Evolutionary conservation across 1,140 invertebrate genomes (phyloP), one percentile per base, ranked within the genome.

Genomic region (Holotrichia oblita): DNA sequence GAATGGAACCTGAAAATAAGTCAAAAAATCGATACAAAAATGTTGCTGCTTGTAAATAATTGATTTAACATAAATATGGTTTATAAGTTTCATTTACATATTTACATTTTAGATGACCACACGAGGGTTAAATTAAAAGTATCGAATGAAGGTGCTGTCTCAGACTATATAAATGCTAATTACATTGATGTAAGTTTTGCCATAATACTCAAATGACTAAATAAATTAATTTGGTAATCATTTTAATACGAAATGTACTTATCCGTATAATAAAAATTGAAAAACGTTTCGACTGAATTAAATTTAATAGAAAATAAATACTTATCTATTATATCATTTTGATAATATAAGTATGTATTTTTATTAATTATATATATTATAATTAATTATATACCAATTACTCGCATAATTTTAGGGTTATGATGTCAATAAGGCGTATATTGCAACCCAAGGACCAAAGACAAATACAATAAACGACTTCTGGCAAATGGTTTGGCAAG

Each of bases 391-490:
- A n/a, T 48, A 48, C 7, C 41, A 12, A n/a, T n/a, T n/a, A n/a
- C n/a, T n/a, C n/a, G n/a, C n/a, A 48, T 17, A 55, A 55, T 69
- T 74, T n/a, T 81, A 94, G 92, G 93, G 94, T 55, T 93, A 92
- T 79, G 88, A 88, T 1, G 89, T 89, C 59, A 88, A 90, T 42
- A 90, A 89, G 79, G 90, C 92, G 80, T 96, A 95, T 81, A 94
- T 96, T 80, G 94, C 94, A 12, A 92, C 93, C n/a, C 94, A 96
- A 88, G 94, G 94, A 17, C 95, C 95, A 0, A 91, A 93, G 80
- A 88, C 90, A 10, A 90, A 91, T 79, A 96, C 94, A 9, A 86
- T 92, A 1, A 87, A 88, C 44, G 94, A 96, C 85, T 95, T 96
- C 86, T 96, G 95, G 94, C 86, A 91, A 80, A 95, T 96, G 94